Percentiles rank a stretch among this genome's conserved stretches.
Conservation (phyloP, 2,888 invertebrate genomes). For the Oscheius sp. region DNA sequence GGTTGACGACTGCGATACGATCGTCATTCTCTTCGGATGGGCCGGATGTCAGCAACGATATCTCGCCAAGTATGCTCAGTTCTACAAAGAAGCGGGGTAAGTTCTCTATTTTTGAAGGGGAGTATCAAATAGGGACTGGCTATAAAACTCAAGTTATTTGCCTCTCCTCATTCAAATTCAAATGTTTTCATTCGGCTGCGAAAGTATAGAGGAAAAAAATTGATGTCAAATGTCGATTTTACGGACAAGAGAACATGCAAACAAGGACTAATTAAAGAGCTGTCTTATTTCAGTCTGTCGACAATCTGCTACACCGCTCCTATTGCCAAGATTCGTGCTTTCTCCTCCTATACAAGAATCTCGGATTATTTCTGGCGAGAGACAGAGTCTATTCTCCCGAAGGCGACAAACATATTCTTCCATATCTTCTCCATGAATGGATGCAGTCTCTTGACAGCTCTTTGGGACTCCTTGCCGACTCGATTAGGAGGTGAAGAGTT, state of each 20-base stretch:
- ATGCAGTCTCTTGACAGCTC: constrained; percentile 59
- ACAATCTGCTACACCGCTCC: constrained; percentile 66
- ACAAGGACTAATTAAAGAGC: no score
- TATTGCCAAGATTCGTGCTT: constrained; percentile 59
- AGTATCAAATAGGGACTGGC: no score
- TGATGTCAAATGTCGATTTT: no score
- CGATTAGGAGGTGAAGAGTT: constrained; percentile 43
- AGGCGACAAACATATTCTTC: constrained; percentile 31
- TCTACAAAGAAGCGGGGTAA: constrained; percentile 82
- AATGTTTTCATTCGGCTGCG: no score
- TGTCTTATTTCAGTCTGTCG: constrained; percentile 55
- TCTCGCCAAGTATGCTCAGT: constrained; percentile 81
- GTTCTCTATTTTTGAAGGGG: constrained; percentile 45
- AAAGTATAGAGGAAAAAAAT: no score
- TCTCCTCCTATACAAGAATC: constrained; percentile 56
- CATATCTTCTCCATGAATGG: constrained; percentile 61
- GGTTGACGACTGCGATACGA: constrained; percentile 70
- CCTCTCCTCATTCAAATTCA: no score
- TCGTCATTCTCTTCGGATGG: constrained; percentile 82
- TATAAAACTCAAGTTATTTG: no score
- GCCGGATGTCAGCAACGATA: constrained; percentile 83
- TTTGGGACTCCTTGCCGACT: constrained; percentile 58
- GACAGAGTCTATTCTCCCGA: background rate
- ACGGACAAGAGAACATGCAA: no score
- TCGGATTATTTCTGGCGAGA: constrained; percentile 42